These are phyloP conservation scores for Eupithecia exiguata DNA, from an alignment of 2,888 invertebrate species.

Conservation along the genomic window DNA sequence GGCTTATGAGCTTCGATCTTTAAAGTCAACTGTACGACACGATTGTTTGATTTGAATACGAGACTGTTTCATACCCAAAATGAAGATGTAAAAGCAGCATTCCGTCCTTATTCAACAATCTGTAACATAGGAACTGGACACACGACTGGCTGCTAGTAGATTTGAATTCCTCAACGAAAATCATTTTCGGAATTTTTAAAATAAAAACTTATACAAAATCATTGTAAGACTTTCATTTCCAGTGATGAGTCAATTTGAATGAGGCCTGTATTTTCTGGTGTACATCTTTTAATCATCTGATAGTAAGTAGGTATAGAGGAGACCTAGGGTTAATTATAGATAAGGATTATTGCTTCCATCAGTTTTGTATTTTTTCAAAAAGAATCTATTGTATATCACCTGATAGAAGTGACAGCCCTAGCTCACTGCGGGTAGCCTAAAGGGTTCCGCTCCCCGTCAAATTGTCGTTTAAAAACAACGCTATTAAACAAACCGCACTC, in stretches of 20 bases:
- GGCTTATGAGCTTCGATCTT: neutral
- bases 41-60: neutral
- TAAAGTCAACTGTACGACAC: neutral
- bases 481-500: constrained; percentile 80
- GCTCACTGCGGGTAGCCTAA: constrained; percentile 70
- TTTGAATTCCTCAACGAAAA: neutral
- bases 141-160: neutral
- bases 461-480: constrained; percentile 83
- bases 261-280: neutral
- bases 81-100: neutral
- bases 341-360: neutral
- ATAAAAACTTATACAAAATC: neutral
- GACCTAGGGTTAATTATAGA: neutral
- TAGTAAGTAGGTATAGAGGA: neutral
- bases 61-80: neutral
- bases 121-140: neutral
- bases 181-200: neutral
- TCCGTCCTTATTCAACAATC: neutral
- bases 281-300: neutral
- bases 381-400: neutral
- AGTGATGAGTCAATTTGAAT: neutral
- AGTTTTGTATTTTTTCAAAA: neutral
- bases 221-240: neutral
- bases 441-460: constrained; percentile 72
- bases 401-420: constrained; percentile 60